phyloP scores from a whole-genome alignment of 2,888 invertebrate species.

The Caenorhabditis becei region DNA sequence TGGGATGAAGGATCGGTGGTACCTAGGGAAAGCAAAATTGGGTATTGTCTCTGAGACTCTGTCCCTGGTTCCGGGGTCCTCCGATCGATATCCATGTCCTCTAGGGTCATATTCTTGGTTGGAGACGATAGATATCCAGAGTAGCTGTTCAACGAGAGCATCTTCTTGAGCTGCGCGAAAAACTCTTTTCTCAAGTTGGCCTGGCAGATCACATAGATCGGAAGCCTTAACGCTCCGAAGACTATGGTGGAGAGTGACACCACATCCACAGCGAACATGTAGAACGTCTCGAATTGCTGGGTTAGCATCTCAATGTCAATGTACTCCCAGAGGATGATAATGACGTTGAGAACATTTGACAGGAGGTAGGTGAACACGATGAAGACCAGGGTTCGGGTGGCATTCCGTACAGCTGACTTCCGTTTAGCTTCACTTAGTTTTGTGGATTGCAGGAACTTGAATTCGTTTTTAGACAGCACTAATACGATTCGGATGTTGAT shows the following conservation, averaged over 20 bases:
- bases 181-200: conserved; percentile 68
- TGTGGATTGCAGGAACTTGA: conserved; percentile 66
- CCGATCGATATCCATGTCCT: conserved; percentile 43
- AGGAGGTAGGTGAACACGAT: conserved; percentile 78
- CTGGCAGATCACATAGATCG: conserved; percentile 77
- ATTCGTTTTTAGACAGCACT: conserved; percentile 64
- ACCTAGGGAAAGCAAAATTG: conserved; percentile 53
- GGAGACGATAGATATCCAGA: conserved; percentile 39
- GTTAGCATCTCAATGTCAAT: conserved; percentile 68
- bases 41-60: conserved; percentile 46
- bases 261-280: conserved; percentile 77
- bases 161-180: conserved; percentile 52
- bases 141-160: conserved; percentile 36
- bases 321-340: conserved; percentile 79
- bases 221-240: conserved; percentile 77
- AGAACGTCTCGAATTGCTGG: conserved; percentile 70
- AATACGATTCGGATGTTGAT: conserved; percentile 76
- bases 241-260: conserved; percentile 75
- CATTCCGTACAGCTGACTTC: conserved; percentile 75
- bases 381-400: conserved; percentile 75
- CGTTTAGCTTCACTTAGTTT: conserved; percentile 71
- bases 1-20: background rate
- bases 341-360: conserved; percentile 78
- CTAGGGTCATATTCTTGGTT: conserved; percentile 37
- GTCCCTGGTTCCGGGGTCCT: conserved; percentile 40